Evolutionary conservation across 2,888 invertebrate species (phyloP).

Genomic region (Lepidocyrtinus sp.): DNA sequence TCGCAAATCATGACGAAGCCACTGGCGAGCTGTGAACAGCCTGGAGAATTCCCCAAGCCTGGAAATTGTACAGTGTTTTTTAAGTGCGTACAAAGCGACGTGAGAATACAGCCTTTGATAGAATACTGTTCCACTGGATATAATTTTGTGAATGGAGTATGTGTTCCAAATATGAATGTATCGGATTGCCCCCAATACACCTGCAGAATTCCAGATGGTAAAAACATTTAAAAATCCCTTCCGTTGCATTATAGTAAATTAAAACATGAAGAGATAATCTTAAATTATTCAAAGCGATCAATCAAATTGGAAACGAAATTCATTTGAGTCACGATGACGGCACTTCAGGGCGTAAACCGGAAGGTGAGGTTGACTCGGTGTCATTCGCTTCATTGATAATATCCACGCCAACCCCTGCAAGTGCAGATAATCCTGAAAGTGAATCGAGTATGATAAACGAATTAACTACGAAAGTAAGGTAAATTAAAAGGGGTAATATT

Average conservation of each 20-base stretch:
- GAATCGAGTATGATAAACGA: too few species aligned
- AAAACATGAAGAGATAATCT: not conserved
- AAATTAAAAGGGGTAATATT: too few species aligned
- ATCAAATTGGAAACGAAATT: not conserved
- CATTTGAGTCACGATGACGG: not conserved
- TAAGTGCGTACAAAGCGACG: conserved; percentile 53
- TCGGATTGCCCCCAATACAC: conserved; percentile 62
- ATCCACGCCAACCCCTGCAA: not conserved
- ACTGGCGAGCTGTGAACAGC: conserved; percentile 31
- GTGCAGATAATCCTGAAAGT: too few species aligned
- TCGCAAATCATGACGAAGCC: conserved; percentile 45
- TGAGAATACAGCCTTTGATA: conserved; percentile 40
- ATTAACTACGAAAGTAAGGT: too few species aligned
- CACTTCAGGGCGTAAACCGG: too few species aligned
- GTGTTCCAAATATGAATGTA: conserved; percentile 51
- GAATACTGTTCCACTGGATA: conserved; percentile 60
- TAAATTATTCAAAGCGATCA: not conserved
- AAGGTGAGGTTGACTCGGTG: not conserved
- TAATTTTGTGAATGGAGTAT: conserved; percentile 49
- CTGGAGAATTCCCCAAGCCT: conserved; percentile 54
- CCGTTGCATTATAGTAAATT: too few species aligned
- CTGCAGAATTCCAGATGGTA: conserved; percentile 49
- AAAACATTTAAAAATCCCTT: not conserved
- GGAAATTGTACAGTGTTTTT: conserved; percentile 62
- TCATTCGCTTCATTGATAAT: not conserved